Evolutionary conservation across 37 sponge, comb jelly and placozoan genomes (phyloP).

Genomic region (Petrosia ficiformis): DNA sequence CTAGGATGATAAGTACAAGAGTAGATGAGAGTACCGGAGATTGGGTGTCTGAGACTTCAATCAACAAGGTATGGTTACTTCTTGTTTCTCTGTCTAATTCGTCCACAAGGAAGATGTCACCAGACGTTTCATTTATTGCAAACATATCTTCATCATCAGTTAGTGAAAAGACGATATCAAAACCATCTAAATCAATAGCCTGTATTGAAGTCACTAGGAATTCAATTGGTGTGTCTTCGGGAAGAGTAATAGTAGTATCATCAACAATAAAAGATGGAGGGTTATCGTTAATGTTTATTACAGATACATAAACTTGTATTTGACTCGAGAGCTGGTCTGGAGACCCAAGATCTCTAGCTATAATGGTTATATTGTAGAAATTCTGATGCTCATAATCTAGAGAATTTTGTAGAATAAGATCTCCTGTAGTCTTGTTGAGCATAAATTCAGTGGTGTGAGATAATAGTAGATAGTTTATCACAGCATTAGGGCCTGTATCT

Average conservation of each 20-base stretch:
- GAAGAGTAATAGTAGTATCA: neutral
- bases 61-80: constrained; percentile 11
- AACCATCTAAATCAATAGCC: constrained; percentile 51
- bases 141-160: constrained; percentile 15
- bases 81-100: constrained; percentile 29
- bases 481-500: constrained; percentile 42
- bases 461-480: constrained; percentile 17
- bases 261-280: constrained; percentile 38
- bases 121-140: constrained; percentile 19
- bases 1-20: neutral
- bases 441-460: constrained; percentile 1
- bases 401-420: neutral
- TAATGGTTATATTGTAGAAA: constrained; percentile 9
- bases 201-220: constrained; percentile 22
- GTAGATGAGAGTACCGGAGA: neutral
- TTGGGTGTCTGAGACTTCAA: constrained; percentile 36
- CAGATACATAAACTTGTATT: constrained; percentile 10
- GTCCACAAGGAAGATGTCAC: constrained; percentile 14
- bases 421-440: constrained; percentile 1
- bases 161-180: constrained; percentile 4
- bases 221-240: constrained; percentile 36
- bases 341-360: constrained; percentile 9
- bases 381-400: constrained; percentile 9
- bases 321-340: constrained; percentile 10
- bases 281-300: constrained; percentile 69